Base-by-base conservation (phyloP, 2,113 vertebrate species). In the Acrocephalus kingi region DNA sequence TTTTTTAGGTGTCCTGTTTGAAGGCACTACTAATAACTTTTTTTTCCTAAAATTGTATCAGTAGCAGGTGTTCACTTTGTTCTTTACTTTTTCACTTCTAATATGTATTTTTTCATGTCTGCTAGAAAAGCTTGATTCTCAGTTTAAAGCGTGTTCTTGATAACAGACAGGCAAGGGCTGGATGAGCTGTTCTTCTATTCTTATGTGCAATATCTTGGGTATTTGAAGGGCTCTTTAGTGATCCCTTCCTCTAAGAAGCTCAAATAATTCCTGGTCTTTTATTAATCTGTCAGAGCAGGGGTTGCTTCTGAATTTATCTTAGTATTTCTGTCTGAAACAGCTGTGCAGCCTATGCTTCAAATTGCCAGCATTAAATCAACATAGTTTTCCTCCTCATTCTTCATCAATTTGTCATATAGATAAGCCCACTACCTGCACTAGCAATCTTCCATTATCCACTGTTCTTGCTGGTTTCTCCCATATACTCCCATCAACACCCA, bases 231-330 rank as follows among this genome's bases (percentile, higher is more conserved):
- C 89, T 96, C 90, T 95, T 96, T 92, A 95, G 88, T 94, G 91
- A 96, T 96, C 94, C 92, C 64, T 96, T 93, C 92, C 87, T 80
- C 71, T 90, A 93, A 96, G 85, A 96, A 96, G 88, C 94, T 97
- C 94, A 95, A 97, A 95, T 95, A 94, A 95, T 95, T 96, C 92
- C 86, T 95, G 93, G 88, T 96, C 92, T 97, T 96, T 96, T 97
- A 97, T 97, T 97, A 97, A 97, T 97, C 96, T 96, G 94, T 95
- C 97, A 96, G 93, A 96, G 92, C 91, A 96, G 78, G 77, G 81
- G 78, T 97, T 96, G 87, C 95, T 97, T 95, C 94, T 97, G 96
- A 96, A 97, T 97, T 96, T 97, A 97, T 97, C 96, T 97, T 96
- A 85, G 96, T 97, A 97, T 96, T 95, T 97, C 95, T 97, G 95